phyloP scores from a whole-genome alignment of 2,113 vertebrate species.

The Anser cygnoides region DNA sequence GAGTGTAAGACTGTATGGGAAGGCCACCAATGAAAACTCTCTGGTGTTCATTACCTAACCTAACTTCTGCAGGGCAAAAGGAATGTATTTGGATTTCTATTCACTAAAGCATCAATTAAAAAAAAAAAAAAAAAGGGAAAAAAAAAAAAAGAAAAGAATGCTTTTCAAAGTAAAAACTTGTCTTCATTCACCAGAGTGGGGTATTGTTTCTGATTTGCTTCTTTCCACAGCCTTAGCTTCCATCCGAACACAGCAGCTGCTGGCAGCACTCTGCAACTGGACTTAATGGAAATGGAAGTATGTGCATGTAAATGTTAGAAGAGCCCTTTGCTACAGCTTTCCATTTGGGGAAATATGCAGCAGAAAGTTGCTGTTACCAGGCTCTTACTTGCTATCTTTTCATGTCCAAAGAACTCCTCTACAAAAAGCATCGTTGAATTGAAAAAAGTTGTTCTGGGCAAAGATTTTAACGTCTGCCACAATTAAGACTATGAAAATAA shows the following conservation, averaged over 20 bases:
- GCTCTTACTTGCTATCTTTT: neutral
- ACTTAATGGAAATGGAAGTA: neutral
- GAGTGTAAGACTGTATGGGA: neutral
- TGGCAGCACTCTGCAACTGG: neutral
- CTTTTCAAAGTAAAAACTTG: neutral
- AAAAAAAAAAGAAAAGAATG: neutral
- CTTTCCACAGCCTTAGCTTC: neutral
- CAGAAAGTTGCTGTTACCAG: neutral
- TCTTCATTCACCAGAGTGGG: neutral
- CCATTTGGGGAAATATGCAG: neutral
- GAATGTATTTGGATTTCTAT: fast-evolving
- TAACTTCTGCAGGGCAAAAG: neutral
- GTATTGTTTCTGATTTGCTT: neutral
- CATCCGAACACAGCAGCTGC: neutral
- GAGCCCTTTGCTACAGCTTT: neutral
- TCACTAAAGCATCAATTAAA: neutral
- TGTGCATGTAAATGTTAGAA: neutral
- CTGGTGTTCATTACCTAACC: neutral
- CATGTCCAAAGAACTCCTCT: neutral
- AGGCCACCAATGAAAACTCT: neutral
- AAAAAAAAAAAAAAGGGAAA: neutral
- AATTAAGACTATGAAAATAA: neutral
- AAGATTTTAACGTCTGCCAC: neutral
- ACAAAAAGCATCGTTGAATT: neutral
- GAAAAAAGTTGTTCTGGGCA: neutral